Conservation (phyloP, 2,797 vertebrate genomes). For the Austrolebias charrua region DNA sequence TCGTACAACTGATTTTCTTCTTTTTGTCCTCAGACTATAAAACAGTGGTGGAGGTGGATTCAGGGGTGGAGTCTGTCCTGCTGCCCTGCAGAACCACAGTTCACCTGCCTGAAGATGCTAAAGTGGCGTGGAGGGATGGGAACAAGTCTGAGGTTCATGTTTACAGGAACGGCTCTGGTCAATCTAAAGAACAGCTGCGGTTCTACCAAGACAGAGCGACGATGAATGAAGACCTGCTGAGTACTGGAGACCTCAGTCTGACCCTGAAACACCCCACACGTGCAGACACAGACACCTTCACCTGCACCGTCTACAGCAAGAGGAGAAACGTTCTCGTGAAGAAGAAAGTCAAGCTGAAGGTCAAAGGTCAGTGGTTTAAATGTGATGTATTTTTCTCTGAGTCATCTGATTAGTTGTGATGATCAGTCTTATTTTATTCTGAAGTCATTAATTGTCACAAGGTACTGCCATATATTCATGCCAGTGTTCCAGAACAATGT, state of each 20-base stretch:
- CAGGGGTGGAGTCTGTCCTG: not conserved
- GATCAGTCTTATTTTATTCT: no score
- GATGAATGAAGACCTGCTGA: not conserved
- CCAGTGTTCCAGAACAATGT: no score
- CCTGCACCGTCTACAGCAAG: not conserved
- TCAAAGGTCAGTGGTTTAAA: constrained; percentile 1
- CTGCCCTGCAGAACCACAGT: not conserved
- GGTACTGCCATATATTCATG: no score
- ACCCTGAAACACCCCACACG: not conserved
- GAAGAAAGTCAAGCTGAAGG: not conserved
- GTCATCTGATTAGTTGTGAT: not conserved
- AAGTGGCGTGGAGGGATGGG: not conserved
- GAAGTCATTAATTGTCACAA: no score
- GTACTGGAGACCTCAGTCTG: not conserved
- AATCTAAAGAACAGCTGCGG: not conserved
- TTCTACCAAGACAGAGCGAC: not conserved
- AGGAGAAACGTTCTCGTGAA: not conserved
- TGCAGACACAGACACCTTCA: not conserved
- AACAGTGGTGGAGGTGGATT: constrained; percentile 1
- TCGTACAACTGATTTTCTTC: not conserved
- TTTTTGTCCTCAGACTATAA: not conserved
- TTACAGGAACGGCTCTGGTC: no score
- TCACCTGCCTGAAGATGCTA: not conserved
- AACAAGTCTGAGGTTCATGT: not conserved
- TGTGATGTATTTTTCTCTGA: not conserved